phyloP scores from a whole-genome alignment of 2,888 invertebrate species.

The Volucella inanis region DNA sequence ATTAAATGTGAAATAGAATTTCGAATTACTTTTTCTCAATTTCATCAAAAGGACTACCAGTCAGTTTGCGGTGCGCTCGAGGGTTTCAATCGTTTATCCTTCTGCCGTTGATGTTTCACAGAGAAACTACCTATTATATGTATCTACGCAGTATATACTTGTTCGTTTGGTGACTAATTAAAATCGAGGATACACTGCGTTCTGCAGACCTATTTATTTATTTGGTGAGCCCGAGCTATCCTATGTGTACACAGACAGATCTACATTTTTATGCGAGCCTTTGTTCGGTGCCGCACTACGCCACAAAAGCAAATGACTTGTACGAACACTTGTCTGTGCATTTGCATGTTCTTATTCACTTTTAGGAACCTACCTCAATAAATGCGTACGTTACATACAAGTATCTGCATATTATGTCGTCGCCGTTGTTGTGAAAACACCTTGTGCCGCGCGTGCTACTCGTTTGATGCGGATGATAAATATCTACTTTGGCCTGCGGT shows the following conservation, averaged over 20 bases:
- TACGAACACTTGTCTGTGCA: conserved; percentile 31
- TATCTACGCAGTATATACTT: too few relatives aligned
- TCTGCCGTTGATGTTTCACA: conserved; percentile 40
- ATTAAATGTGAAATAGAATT: conserved; percentile 83
- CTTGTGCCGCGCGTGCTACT: conserved; percentile 44
- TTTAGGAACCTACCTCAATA: conserved; percentile 64
- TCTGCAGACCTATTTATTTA: conserved; percentile 69
- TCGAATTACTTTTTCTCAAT: conserved; percentile 80
- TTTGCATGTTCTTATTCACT: conserved; percentile 65
- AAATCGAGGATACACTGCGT: conserved; percentile 44
- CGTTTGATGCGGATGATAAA: conserved; percentile 38
- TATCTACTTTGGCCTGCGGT: conserved; percentile 17
- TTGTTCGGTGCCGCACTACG: conserved; percentile 45
- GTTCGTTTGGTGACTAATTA: conserved; percentile 66
- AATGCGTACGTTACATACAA: conserved; percentile 6
- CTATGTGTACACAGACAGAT: conserved; percentile 9
- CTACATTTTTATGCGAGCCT: conserved; percentile 2
- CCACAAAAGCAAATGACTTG: conserved; percentile 60
- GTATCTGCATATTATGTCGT: conserved; percentile 21
- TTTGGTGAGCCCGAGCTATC: conserved; percentile 41
- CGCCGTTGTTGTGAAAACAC: conserved; percentile 49
- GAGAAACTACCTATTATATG: not conserved
- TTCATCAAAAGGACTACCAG: conserved; percentile 19
- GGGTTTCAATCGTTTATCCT: conserved; percentile 41
- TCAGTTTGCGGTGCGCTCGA: not conserved